phyloP scores from a whole-genome alignment of 2,113 vertebrate species.

The Cromileptes altivelis region DNA sequence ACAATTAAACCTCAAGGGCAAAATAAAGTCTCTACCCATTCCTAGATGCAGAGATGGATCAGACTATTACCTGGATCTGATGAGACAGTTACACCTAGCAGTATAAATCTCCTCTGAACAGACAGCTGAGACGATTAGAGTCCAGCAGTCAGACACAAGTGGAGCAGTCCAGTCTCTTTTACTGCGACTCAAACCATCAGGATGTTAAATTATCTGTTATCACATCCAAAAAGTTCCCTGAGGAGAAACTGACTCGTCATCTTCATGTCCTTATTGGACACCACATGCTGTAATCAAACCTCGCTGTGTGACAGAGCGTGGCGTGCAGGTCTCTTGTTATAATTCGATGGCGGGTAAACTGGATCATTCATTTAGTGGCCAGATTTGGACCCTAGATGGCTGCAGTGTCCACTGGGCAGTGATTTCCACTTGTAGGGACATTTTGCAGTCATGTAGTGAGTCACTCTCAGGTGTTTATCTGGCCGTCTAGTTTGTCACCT shows the following conservation, averaged over 20 bases:
- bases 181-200: slow-evolving; percentile 2
- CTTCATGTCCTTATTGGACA: background rate
- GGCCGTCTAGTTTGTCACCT: slow-evolving; percentile 22
- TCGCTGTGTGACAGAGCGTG: slow-evolving; percentile 67
- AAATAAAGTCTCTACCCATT: background rate
- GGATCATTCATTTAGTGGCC: slow-evolving; percentile 21
- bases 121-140: slow-evolving; percentile 4
- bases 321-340: slow-evolving; percentile 23
- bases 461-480: slow-evolving; percentile 39
- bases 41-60: slow-evolving; percentile 33
- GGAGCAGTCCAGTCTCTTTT: background rate
- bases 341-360: slow-evolving; percentile 3
- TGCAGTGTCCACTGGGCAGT: slow-evolving; percentile 8
- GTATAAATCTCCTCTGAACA: slow-evolving; percentile 21
- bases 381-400: slow-evolving; percentile 40
- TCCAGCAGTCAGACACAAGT: slow-evolving; percentile 17
- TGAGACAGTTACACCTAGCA: slow-evolving; percentile 21
- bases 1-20: slow-evolving; percentile 48
- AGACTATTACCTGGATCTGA: slow-evolving; percentile 28
- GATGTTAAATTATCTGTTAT: slow-evolving; percentile 15
- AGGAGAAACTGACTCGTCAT: slow-evolving; percentile 38
- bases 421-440: background rate
- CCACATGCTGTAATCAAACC: slow-evolving; percentile 19
- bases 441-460: background rate
- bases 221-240: slow-evolving; percentile 8